Conservation (phyloP, 2,888 invertebrate species). For the Hydraecia micacea region DNA sequence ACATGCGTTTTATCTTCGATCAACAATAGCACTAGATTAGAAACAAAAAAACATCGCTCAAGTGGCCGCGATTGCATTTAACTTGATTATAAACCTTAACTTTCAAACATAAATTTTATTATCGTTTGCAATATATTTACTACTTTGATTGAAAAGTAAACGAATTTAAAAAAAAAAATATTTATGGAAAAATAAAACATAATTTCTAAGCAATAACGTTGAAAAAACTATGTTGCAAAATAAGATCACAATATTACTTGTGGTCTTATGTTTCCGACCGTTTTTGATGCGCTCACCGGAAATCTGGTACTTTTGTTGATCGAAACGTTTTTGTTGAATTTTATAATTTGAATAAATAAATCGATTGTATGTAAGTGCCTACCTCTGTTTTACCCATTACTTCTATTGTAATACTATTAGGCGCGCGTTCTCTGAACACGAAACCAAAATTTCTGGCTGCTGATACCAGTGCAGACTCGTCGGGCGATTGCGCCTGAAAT, state of each 20-base stretch:
- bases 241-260: neutral
- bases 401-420: slow-evolving; percentile 97
- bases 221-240: neutral
- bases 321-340: neutral
- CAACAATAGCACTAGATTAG: neutral
- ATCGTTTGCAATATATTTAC: neutral
- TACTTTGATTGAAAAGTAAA: neutral
- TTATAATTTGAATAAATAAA: neutral
- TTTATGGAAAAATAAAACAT: neutral
- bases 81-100: neutral
- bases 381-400: slow-evolving; percentile 95
- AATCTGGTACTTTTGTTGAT: neutral
- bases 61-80: neutral
- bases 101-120: neutral
- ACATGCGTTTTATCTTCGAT: neutral
- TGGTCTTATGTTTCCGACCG: neutral
- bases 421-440: slow-evolving; percentile 98
- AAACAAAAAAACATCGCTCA: neutral
- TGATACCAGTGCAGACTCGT: slow-evolving; percentile 98
- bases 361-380: slow-evolving; percentile 12
- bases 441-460: slow-evolving; percentile 99
- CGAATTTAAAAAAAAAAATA: neutral
- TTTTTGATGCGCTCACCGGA: neutral
- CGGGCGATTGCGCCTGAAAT: slow-evolving; percentile 97
- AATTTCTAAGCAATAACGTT: neutral